Base-by-base conservation (phyloP, 2,113 vertebrate species). In the Acrocephalus kingi region DNA sequence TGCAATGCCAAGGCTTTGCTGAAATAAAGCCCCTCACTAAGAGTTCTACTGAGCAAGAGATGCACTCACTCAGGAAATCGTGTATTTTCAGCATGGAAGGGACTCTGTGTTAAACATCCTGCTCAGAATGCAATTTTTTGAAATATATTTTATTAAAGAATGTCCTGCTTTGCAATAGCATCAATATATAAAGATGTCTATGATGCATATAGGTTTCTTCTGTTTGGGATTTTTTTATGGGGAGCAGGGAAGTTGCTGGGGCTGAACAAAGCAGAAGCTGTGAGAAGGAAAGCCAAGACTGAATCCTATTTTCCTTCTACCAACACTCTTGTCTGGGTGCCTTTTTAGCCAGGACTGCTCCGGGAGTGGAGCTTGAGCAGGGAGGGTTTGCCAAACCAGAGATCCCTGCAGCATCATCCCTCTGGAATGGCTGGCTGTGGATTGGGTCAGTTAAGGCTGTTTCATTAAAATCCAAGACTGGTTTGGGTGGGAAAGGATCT, bases 301-400 rank as follows among this genome's bases (percentile, higher is more conserved):
- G 49, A 63, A 63, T 76, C 16, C 20, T 31, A 1, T 13, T 87
- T 66, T 41, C 22, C 23, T 58, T 41, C 46, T 71, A 24, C 39
- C 52, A 71, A 0, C 10, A 3, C 5, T 23, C 14, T 82, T 8
- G 15, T 35, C 12, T 8, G 11, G 39, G 12, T 79, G 18, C 45
- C 17, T 35, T 59, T 61, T 35, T 46, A 75, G 41, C 43, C 37
- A 31, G 64, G 31, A 37, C 23, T 55, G 31, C 61, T 28, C 6
- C 0, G 0, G 45, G 27, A 48, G 10, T 4, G 1, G 37, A 73
- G 31, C 13, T 22, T 43, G 68, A 27, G 45, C 10, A 13, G n/a
- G 56, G 18, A 31, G 31, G 8, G 43, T 33, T 95, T 22, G 0
- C 59, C 59, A 45, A 20, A 28, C 3, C 77, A 37, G 41, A 28